These are phyloP conservation scores for Hippolais icterina DNA, from an alignment of 2,113 vertebrate species.

Conservation along the genomic window DNA sequence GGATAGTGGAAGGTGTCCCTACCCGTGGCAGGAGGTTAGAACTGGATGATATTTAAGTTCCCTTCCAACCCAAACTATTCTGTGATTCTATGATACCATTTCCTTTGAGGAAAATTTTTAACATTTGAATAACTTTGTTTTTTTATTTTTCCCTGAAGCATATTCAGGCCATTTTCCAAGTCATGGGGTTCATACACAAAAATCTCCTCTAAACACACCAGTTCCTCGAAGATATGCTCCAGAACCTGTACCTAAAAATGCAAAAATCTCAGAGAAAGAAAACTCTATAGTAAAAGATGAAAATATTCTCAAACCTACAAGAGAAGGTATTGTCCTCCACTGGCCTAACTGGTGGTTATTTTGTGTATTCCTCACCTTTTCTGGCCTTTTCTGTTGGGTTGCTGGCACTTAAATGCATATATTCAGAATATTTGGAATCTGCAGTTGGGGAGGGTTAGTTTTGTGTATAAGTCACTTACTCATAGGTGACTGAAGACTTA, in stretches of 20 bases:
- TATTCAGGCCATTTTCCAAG: slow-evolving; percentile 31
- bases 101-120: not conserved
- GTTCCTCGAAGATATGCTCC: slow-evolving; percentile 80
- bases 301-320: slow-evolving; percentile 34
- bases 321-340: slow-evolving; percentile 19
- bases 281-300: slow-evolving; percentile 63
- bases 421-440: not conserved
- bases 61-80: not conserved
- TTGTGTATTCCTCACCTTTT: not conserved
- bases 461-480: not conserved
- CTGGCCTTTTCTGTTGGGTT: not conserved
- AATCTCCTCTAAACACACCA: slow-evolving; percentile 76
- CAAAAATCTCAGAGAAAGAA: slow-evolving; percentile 46
- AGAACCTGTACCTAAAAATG: slow-evolving; percentile 76
- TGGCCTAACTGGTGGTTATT: not conserved
- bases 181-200: not conserved
- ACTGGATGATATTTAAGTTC: not conserved
- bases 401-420: not conserved
- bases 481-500: not conserved
- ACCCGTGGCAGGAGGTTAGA: not conserved
- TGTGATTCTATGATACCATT: not conserved
- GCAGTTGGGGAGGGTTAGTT: not conserved
- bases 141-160: not conserved
- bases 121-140: not conserved
- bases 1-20: not conserved